Evolutionary conservation across 2,113 vertebrate species (phyloP), one percentile per base, ranked within the genome.

Genomic region (Onychostruthus taczanowskii): DNA sequence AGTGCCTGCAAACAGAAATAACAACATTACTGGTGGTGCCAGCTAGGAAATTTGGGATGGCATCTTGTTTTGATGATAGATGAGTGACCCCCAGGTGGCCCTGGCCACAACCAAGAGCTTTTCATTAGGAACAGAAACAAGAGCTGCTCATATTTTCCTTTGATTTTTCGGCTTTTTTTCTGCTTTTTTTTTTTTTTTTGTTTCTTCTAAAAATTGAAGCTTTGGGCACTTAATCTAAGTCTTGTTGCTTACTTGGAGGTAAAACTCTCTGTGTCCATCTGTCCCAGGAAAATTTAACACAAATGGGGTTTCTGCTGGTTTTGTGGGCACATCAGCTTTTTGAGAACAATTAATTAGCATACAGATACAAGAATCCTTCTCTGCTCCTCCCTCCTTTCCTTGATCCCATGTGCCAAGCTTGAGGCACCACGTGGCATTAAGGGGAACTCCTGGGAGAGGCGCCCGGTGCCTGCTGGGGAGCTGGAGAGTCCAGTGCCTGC

Each of bases 341-440:
- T 41, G 14, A 52, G 50, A 64, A 8, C 31, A 30, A 8, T 16
- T 41, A 14, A 1, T 73, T 63, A 55, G 22, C 39, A 17, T 4
- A 16, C 2, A 49, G 5, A 58, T 14, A 50, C 2, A 10, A 13
- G 27, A 52, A 27, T 62, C 16, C 18, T 75, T 8, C 53, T 47
- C 61, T 11, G 3, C 9, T 62, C n/a, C 41, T 49, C 43, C 23
- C 15, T 92, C 19, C 27, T 47, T 41, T 2, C 1, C 12, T 52
- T 7, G 9, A 24, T 52, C 20, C 43, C 0, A 0, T 3, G 27
- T 39, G 30, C 53, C 41, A 56, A 41, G 11, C 24, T n/a, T n/a
- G 44, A 61, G 63, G 28, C 16, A 11, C 41, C 3, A 0, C 0
- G 0, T 4, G 56, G 22, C 14, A 74, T 61, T 9, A 1, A 0